A percentile compares a stretch with the other conserved stretches of the same genome.
These are phyloP conservation scores for Drosophila subpulchrella DNA, from an alignment of 1,140 invertebrate genomes.

Conservation along the genomic window DNA sequence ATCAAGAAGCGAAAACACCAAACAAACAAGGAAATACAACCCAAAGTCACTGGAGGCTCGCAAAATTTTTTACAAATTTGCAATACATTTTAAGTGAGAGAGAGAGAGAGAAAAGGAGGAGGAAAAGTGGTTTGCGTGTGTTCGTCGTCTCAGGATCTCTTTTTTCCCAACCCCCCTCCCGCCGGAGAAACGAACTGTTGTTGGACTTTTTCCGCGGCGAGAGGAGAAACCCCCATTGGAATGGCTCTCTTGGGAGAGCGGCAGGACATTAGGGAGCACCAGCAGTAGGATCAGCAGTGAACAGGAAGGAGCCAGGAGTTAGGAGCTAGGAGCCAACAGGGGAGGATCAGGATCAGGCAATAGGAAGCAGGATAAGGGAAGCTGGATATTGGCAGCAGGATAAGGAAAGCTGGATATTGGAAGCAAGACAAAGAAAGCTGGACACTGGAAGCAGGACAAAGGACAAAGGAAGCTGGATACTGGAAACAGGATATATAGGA, in stretches of 20 bases:
- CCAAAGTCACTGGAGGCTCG: conserved; percentile 39
- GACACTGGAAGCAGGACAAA: too few relatives aligned
- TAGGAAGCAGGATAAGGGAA: neutral
- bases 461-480: neutral
- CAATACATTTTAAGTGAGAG: conserved; percentile 41
- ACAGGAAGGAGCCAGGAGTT: conserved; percentile 10
- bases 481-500: neutral
- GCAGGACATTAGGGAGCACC: conserved; percentile 40
- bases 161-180: neutral
- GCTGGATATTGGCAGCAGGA: too few relatives aligned
- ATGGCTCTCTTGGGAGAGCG: conserved; percentile 41
- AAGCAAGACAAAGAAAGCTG: neutral
- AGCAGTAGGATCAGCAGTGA: conserved; percentile 31
- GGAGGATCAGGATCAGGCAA: neutral
- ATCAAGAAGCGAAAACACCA: conserved; percentile 12
- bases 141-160: neutral
- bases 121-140: conserved; percentile 5
- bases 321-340: conserved; percentile 14
- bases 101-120: neutral
- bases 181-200: conserved; percentile 1
- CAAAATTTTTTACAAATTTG: conserved; percentile 55
- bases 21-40: conserved; percentile 9
- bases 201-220: conserved; percentile 7
- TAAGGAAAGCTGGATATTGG: too few relatives aligned
- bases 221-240: conserved; percentile 18